Conservation (phyloP, 2,113 vertebrate species). For the Kryptolebias marmoratus region DNA sequence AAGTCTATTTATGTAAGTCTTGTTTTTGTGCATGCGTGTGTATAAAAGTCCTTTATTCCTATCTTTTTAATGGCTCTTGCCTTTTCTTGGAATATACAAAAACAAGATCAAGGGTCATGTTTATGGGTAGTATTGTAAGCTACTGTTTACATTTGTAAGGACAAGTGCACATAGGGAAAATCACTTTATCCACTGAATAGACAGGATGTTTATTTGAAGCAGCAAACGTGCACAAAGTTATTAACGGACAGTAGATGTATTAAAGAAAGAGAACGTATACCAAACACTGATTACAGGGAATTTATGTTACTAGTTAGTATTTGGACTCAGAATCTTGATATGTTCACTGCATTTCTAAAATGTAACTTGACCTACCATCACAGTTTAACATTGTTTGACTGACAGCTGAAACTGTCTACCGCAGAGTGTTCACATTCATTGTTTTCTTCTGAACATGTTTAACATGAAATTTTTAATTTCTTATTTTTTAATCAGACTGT, state of each 20-base stretch:
- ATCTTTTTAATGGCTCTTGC: constrained; percentile 2
- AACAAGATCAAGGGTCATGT: constrained; percentile 27
- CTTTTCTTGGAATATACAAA: constrained; percentile 24
- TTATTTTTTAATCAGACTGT: too few relatives aligned
- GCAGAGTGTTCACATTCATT: neutral
- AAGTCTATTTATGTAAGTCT: neutral
- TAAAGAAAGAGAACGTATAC: neutral
- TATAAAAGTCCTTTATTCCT: neutral
- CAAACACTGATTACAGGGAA: constrained; percentile 1
- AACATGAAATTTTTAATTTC: neutral
- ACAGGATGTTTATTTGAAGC: constrained; percentile 34
- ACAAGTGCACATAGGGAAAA: constrained; percentile 30
- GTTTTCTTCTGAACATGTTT: neutral
- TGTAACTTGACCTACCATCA: too few relatives aligned
- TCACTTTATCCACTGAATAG: constrained; percentile 25
- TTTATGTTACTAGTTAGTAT: neutral
- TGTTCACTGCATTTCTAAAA: neutral
- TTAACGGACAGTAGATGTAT: constrained; percentile 21
- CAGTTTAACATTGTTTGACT: neutral
- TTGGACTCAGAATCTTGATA: neutral
- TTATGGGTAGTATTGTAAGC: constrained; percentile 15
- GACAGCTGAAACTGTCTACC: neutral
- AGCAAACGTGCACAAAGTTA: constrained; percentile 28
- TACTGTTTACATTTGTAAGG: constrained; percentile 41
- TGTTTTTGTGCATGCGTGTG: neutral